These are phyloP conservation scores for Rutilus rutilus DNA, from an alignment of 2,113 vertebrate genomes.

Conservation along the genomic window DNA sequence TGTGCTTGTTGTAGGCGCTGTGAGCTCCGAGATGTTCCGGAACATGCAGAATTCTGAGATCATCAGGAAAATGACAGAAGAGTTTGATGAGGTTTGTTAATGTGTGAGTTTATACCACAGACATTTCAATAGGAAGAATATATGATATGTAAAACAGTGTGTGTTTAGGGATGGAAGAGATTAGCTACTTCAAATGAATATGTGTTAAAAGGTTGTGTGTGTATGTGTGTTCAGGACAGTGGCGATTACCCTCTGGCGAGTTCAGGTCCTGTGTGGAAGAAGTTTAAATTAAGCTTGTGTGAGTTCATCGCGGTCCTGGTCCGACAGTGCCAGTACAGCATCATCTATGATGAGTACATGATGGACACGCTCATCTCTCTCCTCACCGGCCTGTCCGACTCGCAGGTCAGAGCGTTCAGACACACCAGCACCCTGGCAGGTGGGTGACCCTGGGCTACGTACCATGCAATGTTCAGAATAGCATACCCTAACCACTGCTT, in stretches of 20 bases:
- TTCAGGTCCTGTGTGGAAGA: constrained; percentile 99
- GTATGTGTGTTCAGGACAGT: constrained; percentile 84
- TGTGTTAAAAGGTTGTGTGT: constrained; percentile 52
- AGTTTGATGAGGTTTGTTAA: constrained; percentile 94
- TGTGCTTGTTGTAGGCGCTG: constrained; percentile 84
- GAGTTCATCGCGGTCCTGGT: constrained; percentile 97
- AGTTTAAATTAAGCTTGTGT: constrained; percentile 98
- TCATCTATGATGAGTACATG: constrained; percentile 99
- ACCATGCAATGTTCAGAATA: not conserved
- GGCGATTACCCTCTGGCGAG: constrained; percentile 98
- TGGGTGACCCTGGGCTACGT: constrained; percentile 55
- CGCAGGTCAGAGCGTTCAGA: constrained; percentile 97
- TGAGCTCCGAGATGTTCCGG: constrained; percentile 97
- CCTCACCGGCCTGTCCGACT: constrained; percentile 96
- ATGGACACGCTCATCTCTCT: constrained; percentile 99
- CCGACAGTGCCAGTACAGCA: constrained; percentile 98
- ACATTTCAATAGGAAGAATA: not conserved
- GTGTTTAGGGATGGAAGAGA: not conserved
- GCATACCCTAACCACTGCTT: not conserved
- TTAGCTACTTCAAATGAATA: not conserved
- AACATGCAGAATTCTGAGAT: constrained; percentile 99
- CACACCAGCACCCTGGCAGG: constrained; percentile 99
- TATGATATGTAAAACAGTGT: not conserved
- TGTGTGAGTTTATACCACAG: not conserved
- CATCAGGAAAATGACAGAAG: constrained; percentile 99